phyloP scores from a whole-genome alignment of 2,888 invertebrate genomes.

The Junonia oenone region DNA sequence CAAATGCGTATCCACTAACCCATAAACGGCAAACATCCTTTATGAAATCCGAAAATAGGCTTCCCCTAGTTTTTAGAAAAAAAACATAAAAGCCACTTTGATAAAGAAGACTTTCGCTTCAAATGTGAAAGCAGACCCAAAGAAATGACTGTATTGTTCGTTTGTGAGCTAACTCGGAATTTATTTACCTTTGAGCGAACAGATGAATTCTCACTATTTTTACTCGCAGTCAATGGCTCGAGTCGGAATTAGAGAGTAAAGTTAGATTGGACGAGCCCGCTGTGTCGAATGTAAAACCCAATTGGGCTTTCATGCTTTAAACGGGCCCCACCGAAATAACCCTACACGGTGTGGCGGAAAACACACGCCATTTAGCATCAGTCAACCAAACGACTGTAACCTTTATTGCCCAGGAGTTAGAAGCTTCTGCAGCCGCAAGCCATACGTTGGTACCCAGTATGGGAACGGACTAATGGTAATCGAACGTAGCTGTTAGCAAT shows the following conservation, averaged over 20 bases:
- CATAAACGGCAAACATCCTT: constrained; percentile 3
- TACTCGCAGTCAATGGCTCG: constrained; percentile 37
- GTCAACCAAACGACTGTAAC: constrained; percentile 27
- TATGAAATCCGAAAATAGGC: constrained; percentile 6
- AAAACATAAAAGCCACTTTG: not conserved
- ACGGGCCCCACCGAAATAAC: constrained; percentile 60
- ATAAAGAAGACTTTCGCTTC: constrained; percentile 6
- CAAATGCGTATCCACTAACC: constrained; percentile 7
- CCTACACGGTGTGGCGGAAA: constrained; percentile 43
- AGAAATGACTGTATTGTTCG: constrained; percentile 12
- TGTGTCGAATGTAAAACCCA: constrained; percentile 67
- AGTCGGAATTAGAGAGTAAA: constrained; percentile 49
- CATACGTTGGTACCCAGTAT: constrained; percentile 23
- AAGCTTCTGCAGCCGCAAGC: not conserved
- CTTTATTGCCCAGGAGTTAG: constrained; percentile 30
- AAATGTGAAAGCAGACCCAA: constrained; percentile 8
- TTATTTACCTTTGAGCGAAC: constrained; percentile 22
- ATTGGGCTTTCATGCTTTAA: constrained; percentile 72
- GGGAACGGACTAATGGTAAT: constrained; percentile 52
- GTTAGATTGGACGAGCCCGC: constrained; percentile 63
- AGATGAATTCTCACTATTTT: constrained; percentile 33
- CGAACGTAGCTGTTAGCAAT: constrained; percentile 65
- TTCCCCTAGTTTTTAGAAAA: constrained; percentile 5
- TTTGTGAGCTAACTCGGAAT: constrained; percentile 9
- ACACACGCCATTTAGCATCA: constrained; percentile 23